phyloP scores from a whole-genome alignment of 2,113 vertebrate genomes.

The Tupaia chinensis region DNA sequence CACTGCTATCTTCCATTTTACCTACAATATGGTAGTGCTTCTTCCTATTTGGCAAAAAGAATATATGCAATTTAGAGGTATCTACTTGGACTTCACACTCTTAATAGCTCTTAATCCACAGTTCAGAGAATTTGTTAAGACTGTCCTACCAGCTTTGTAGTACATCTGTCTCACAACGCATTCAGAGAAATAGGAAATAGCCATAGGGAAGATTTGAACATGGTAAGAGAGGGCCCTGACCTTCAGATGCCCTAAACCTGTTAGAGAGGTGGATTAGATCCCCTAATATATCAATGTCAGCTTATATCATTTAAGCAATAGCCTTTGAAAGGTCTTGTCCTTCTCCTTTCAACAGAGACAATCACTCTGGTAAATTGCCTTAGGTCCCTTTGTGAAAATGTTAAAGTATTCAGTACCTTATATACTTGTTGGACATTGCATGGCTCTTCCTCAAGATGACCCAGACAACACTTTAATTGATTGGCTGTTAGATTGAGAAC shows the following conservation, averaged over 20 bases:
- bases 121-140: neutral
- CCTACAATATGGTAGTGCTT: neutral
- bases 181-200: neutral
- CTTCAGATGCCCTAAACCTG: neutral
- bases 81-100: neutral
- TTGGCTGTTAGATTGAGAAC: neutral
- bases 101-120: neutral
- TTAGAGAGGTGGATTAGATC: neutral
- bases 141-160: neutral
- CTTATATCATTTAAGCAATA: neutral
- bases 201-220: neutral
- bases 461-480: neutral
- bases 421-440: neutral
- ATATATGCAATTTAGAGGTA: neutral
- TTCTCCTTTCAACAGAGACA: neutral
- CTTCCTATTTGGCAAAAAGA: neutral
- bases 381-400: neutral
- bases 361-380: neutral
- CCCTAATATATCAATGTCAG: neutral
- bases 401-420: neutral
- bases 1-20: neutral
- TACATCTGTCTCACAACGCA: neutral
- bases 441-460: neutral
- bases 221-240: neutral
- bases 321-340: neutral